These are phyloP conservation scores for Betta splendens DNA, from an alignment of 2,797 vertebrate genomes.

Conservation along the genomic window DNA sequence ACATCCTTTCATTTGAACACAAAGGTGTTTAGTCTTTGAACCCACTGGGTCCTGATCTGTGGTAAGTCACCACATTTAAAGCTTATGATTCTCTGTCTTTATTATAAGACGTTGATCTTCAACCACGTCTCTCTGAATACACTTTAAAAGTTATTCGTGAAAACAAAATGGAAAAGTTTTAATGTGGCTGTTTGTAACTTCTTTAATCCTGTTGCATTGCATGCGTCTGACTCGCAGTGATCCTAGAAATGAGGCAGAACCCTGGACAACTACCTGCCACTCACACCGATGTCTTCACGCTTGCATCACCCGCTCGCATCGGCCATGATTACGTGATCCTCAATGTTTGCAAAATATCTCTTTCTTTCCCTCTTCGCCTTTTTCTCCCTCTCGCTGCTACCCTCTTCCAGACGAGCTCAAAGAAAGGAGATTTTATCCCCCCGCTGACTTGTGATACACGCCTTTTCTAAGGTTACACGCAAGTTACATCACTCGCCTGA, in stretches of 20 bases:
- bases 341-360: constrained; percentile 63
- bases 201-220: constrained; percentile 42
- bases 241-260: constrained; percentile 59
- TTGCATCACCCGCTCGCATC: constrained; percentile 75
- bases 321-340: constrained; percentile 65
- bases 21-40: background rate
- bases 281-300: constrained; percentile 67
- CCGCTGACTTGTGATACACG: constrained; percentile 65
- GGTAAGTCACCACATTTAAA: background rate
- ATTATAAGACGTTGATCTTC: background rate
- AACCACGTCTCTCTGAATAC: constrained; percentile 4
- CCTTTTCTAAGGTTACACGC: constrained; percentile 75
- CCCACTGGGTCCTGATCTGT: background rate
- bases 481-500: constrained; percentile 80
- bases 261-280: constrained; percentile 68
- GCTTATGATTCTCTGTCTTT: background rate
- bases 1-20: too few relatives aligned
- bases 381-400: constrained; percentile 34
- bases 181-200: constrained; percentile 34
- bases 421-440: constrained; percentile 73
- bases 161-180: constrained; percentile 38
- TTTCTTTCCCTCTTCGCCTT: constrained; percentile 31
- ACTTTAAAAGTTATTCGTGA: constrained; percentile 8
- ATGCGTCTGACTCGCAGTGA: constrained; percentile 17
- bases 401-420: constrained; percentile 65